These are phyloP conservation scores for Phyllotreta striolata DNA, from an alignment of 2,888 invertebrate species.

Conservation along the genomic window DNA sequence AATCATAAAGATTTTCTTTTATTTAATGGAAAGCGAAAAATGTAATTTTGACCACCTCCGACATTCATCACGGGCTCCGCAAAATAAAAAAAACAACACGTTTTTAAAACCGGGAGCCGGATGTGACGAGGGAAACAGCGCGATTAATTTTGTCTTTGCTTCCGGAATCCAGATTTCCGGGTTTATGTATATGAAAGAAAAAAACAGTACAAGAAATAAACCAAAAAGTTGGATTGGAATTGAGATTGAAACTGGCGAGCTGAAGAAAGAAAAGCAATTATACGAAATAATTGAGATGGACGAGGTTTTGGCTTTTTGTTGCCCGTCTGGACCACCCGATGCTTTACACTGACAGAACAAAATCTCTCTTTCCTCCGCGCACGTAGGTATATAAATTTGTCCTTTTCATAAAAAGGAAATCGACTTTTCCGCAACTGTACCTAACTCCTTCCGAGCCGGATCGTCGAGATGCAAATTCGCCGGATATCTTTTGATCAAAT, in stretches of 20 bases:
- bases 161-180: slow-evolving; percentile 1
- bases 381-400: too few species aligned
- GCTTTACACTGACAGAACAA: not conserved
- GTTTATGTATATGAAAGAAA: not conserved
- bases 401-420: too few species aligned
- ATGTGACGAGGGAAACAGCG: not conserved
- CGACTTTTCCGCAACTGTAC: too few species aligned
- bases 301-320: slow-evolving; percentile 13
- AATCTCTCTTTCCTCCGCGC: too few species aligned
- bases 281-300: slow-evolving; percentile 18
- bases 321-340: slow-evolving; percentile 4
- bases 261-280: slow-evolving; percentile 18
- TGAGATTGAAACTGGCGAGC: slow-evolving; percentile 19
- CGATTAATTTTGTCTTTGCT: slow-evolving; percentile 12
- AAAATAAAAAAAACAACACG: not conserved
- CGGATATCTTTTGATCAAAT: too few species aligned
- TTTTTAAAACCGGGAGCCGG: too few species aligned
- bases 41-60: too few species aligned
- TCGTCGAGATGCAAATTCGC: too few species aligned
- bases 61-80: too few species aligned
- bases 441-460: too few species aligned
- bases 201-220: not conserved
- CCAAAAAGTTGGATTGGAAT: slow-evolving; percentile 11
- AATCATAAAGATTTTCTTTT: too few species aligned
- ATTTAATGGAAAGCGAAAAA: too few species aligned